phyloP scores from a whole-genome alignment of 2,113 vertebrate species.

The Dolichotis patagonum region DNA sequence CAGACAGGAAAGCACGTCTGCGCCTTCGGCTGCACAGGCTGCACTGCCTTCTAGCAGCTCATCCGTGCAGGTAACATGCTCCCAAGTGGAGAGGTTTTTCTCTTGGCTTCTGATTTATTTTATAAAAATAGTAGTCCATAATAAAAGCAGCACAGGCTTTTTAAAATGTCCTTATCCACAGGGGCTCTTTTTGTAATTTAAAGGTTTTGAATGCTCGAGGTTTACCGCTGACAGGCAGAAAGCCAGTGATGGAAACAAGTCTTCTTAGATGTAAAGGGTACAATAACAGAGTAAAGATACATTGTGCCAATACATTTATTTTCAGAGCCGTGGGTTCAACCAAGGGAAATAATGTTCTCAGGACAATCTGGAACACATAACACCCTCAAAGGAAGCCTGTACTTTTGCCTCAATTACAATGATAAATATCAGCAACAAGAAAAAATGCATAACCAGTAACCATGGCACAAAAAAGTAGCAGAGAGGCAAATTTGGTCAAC shows the following conservation, averaged over 20 bases:
- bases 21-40: background rate
- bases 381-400: constrained; percentile 77
- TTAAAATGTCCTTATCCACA: constrained; percentile 37
- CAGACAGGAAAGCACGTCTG: background rate
- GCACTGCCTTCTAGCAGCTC: background rate
- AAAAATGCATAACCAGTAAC: constrained; percentile 61
- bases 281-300: constrained; percentile 63
- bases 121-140: constrained; percentile 34
- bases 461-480: constrained; percentile 63
- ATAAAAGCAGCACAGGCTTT: constrained; percentile 36
- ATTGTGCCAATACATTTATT: constrained; percentile 64
- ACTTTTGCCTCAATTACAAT: constrained; percentile 73
- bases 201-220: constrained; percentile 70
- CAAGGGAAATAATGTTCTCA: constrained; percentile 69
- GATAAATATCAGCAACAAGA: constrained; percentile 78
- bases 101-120: constrained; percentile 59
- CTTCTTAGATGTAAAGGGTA: constrained; percentile 72
- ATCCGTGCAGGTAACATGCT: background rate
- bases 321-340: constrained; percentile 77
- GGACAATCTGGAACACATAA: constrained; percentile 78
- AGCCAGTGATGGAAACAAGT: constrained; percentile 41
- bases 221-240: constrained; percentile 75
- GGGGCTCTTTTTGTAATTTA: constrained; percentile 58
- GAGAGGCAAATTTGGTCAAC: constrained; percentile 35
- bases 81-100: constrained; percentile 3